phyloP scores from a whole-genome alignment of 2,888 invertebrate genomes.

The Lasiommata megera region DNA sequence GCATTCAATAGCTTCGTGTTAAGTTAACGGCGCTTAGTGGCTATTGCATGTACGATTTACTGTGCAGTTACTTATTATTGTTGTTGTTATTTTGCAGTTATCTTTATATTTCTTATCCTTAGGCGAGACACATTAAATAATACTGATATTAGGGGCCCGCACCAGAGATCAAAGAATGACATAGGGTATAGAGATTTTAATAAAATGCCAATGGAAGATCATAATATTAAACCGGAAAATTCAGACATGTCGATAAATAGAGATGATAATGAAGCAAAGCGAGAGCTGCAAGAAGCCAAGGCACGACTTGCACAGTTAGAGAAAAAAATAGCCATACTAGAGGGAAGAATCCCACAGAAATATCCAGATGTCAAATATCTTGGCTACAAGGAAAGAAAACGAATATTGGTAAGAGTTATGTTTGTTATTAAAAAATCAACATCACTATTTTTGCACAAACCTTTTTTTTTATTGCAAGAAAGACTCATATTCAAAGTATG shows the following conservation, averaged over 20 bases:
- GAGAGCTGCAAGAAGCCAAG: constrained; percentile 83
- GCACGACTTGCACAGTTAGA: constrained; percentile 85
- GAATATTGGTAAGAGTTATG: constrained; percentile 88
- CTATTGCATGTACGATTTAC: not conserved
- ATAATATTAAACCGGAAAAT: constrained; percentile 42
- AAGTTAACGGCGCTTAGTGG: too few relatives aligned
- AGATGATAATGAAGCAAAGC: constrained; percentile 52
- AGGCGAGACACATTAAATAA: constrained; percentile 46
- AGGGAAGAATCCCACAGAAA: constrained; percentile 88
- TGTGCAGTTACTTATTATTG: constrained; percentile 14
- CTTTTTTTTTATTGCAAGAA: too few relatives aligned
- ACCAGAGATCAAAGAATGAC: constrained; percentile 50
- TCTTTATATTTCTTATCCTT: constrained; percentile 59
- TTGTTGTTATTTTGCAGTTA: constrained; percentile 49
- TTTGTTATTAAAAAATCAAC: not conserved
- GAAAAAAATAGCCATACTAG: constrained; percentile 86
- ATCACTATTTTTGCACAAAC: too few relatives aligned
- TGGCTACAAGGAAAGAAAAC: constrained; percentile 94
- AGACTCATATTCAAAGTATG: too few relatives aligned
- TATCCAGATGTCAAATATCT: constrained; percentile 96
- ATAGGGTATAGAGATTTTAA: constrained; percentile 53
- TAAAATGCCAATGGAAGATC: constrained; percentile 47
- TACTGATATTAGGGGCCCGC: constrained; percentile 37
- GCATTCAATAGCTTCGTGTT: too few relatives aligned
- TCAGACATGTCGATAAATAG: constrained; percentile 40